Base-by-base conservation (phyloP, 2,888 invertebrate genomes). In the Agonopterix arenella region DNA sequence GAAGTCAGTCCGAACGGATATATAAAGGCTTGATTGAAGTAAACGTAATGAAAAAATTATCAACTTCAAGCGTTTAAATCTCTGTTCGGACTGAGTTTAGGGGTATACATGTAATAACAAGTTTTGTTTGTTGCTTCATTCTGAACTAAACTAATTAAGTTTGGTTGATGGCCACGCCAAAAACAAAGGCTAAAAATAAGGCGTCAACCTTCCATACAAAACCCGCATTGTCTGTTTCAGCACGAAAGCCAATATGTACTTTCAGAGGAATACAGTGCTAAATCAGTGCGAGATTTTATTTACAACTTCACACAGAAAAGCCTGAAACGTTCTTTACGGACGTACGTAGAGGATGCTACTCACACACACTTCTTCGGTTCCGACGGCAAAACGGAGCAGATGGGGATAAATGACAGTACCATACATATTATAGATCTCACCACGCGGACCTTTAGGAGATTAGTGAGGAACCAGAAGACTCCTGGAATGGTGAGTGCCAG, bases 161-260 rank as follows among this genome's bases (percentile, higher is more conserved):
- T n/a, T n/a, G n/a, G n/a, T n/a, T n/a, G n/a, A n/a, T n/a, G n/a
- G n/a, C n/a, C n/a, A n/a, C n/a, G n/a, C n/a, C n/a, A n/a, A n/a
- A n/a, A n/a, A n/a, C n/a, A n/a, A n/a, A n/a, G n/a, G n/a, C n/a
- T n/a, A n/a, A n/a, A n/a, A n/a, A n/a, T n/a, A n/a, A n/a, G n/a
- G n/a, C n/a, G n/a, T n/a, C n/a, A n/a, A n/a, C n/a, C n/a, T n/a
- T n/a, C n/a, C n/a, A n/a, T n/a, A n/a, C n/a, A n/a, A n/a, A n/a
- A n/a, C n/a, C n/a, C n/a, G n/a, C n/a, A n/a, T n/a, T n/a, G n/a
- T n/a, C n/a, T n/a, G 3, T 74, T 79, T 42, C 74, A 95, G 94
- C 90, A 91, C 70, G 95, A 96, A 68, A 84, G 80, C 64, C 94
- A 93, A 70, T 93, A 92, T 66, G 77, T 94, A 9, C 84, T 93